Conservation (phyloP, 2,888 invertebrate species). For the Tetranychus piercei region DNA sequence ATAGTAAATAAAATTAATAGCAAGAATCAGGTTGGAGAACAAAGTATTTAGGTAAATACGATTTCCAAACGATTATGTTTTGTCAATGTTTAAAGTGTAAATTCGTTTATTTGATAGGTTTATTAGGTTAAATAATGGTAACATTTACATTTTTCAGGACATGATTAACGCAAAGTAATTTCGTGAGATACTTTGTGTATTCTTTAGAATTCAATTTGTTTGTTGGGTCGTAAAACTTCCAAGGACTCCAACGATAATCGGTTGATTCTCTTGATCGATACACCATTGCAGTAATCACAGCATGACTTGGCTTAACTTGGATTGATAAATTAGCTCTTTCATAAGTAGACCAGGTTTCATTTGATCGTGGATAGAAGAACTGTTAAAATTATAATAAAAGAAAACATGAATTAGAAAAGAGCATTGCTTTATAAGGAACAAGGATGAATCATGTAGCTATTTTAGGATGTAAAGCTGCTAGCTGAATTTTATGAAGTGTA, state of each 20-base stretch:
- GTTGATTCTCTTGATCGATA: neutral
- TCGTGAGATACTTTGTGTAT: neutral
- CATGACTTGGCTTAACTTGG: neutral
- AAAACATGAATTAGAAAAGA: neutral
- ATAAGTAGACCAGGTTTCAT: neutral
- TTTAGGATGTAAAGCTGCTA: too few relatives aligned
- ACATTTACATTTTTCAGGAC: neutral
- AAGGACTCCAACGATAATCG: neutral
- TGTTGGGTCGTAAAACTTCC: neutral
- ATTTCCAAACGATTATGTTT: too few relatives aligned
- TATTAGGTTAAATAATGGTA: neutral
- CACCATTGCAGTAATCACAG: neutral
- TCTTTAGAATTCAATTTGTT: neutral
- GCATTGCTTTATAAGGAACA: neutral
- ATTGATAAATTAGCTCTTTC: neutral
- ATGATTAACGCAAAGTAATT: conserved; percentile 7
- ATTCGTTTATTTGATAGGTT: neutral
- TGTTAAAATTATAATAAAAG: neutral
- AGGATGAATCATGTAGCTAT: too few relatives aligned
- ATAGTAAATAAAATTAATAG: too few relatives aligned
- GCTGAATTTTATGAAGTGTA: too few relatives aligned
- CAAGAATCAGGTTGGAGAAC: too few relatives aligned
- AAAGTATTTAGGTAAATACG: too few relatives aligned
- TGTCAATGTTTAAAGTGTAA: neutral
- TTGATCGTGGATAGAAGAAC: neutral